A percentile compares a stretch with the other conserved stretches of the same genome.
phyloP scores from a whole-genome alignment of 1,140 invertebrate genomes.

The Drosophila saltans region DNA sequence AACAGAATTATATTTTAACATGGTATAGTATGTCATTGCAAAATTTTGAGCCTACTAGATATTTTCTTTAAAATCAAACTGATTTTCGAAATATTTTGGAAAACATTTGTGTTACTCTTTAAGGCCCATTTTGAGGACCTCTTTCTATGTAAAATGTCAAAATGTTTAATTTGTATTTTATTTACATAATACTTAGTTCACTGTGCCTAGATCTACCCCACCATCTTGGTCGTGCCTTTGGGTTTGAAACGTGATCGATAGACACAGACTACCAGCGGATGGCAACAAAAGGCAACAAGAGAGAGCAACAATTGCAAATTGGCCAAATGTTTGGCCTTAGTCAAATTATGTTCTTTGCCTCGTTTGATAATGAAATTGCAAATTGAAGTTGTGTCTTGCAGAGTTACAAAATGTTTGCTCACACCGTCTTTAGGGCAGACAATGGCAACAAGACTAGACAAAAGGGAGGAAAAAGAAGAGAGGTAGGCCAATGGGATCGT shows the following conservation, averaged over 20 bases:
- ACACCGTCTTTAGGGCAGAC: slow-evolving; percentile 50
- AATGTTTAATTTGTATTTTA: neutral
- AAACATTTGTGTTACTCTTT: too few species aligned
- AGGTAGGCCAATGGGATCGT: slow-evolving; percentile 31
- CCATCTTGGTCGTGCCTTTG: slow-evolving; percentile 66
- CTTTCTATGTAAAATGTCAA: neutral
- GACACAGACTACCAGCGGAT: slow-evolving; percentile 71
- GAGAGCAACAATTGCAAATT: slow-evolving; percentile 64
- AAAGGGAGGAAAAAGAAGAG: neutral
- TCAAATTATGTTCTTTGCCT: slow-evolving; percentile 81
- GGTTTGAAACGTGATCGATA: slow-evolving; percentile 82
- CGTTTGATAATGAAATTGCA: slow-evolving; percentile 79
- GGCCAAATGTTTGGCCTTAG: slow-evolving; percentile 75
- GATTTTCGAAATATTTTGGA: too few species aligned
- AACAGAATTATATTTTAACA: too few species aligned
- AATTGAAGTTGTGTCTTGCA: slow-evolving; percentile 56
- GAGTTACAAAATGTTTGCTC: slow-evolving; percentile 69
- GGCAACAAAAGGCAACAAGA: slow-evolving; percentile 11
- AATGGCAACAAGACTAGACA: neutral
- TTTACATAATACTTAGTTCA: slow-evolving; percentile 7
- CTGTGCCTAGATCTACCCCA: slow-evolving; percentile 34
- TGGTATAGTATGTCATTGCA: too few species aligned
- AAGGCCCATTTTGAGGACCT: too few species aligned
- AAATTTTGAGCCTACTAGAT: too few species aligned
- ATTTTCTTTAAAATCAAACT: too few species aligned